Evolutionary conservation across 2,113 vertebrate species (phyloP), one percentile per base, ranked within the genome.

Genomic region (Boulengeromyrus knoepffleri): DNA sequence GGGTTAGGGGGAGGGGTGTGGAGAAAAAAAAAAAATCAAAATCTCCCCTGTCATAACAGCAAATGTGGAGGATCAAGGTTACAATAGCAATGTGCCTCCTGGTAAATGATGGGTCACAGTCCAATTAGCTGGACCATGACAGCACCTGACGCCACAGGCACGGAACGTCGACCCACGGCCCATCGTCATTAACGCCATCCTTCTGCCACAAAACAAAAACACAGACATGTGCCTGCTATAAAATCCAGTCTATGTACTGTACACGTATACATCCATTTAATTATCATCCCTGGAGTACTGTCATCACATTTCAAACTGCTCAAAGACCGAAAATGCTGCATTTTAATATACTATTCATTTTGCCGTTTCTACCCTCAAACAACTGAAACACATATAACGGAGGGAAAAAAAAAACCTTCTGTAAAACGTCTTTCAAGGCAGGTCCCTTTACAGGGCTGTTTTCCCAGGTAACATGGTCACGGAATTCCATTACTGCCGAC

Each of bases 391-490:
- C n/a, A 86, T 9, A 88, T n/a, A 56, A 21, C 31, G 3, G 53
- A n/a, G 24, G 39, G 3, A 13, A 62, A 56, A 58, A 47, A n/a
- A 49, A 87, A 2, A 5, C 7, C 87, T 58, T 58, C 15, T 80
- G 10, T 36, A 56, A 24, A 84, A 84, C 13, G 50, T 13, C 42
- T 89, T 89, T 62, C 77, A 89, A 85, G 53, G 42, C 5, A 15
- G 24, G 19, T 45, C 31, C 9, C 10, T 77, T 87, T 88, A 77
- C 49, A 46, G 66, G 58, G 46, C 85, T 56, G 47, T 80, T 70
- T 53, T 90, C 89, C 85, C 19, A 74, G 56, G 45, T 90, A 90
- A 74, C 31, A 74, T 13, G 46, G 89, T 87, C 83, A 45, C 49
- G 5, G 56, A 90, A 52, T 88, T 49, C 31, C 47, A 90, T 88